Conservation (phyloP, 2,888 invertebrate species). For the Cerceris rybyensis region DNA sequence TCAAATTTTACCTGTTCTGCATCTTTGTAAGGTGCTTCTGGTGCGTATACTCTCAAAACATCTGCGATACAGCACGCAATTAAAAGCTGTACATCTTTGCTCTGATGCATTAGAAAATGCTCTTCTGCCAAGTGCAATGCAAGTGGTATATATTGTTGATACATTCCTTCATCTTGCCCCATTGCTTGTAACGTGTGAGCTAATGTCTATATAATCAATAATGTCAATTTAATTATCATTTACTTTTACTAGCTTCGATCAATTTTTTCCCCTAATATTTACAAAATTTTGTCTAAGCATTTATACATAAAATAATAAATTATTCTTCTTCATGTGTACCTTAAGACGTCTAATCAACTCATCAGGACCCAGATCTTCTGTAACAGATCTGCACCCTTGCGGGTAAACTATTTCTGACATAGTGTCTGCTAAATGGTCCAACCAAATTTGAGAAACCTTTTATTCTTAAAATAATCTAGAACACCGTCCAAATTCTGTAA, state of each 20-base stretch:
- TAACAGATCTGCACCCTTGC: constrained; percentile 96
- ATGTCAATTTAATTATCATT: too few species aligned
- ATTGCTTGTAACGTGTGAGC: constrained; percentile 98
- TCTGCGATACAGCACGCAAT: constrained; percentile 99
- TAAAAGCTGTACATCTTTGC: constrained; percentile 95
- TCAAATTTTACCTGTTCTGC: constrained; percentile 90
- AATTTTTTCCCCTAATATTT: not conserved
- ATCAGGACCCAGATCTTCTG: constrained; percentile 97
- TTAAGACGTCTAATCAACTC: constrained; percentile 97
- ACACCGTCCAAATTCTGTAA: constrained; percentile 80
- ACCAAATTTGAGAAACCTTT: constrained; percentile 52
- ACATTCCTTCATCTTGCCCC: constrained; percentile 97
- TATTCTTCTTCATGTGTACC: constrained; percentile 82
- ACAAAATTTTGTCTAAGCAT: not conserved
- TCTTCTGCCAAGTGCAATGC: constrained; percentile 97
- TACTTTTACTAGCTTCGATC: too few species aligned
- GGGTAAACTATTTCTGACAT: constrained; percentile 97
- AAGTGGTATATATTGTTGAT: constrained; percentile 94
- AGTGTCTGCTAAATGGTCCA: constrained; percentile 73
- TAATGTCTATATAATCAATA: constrained; percentile 85
- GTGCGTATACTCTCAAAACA: constrained; percentile 97
- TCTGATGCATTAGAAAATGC: constrained; percentile 93
- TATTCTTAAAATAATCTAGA: constrained; percentile 73
- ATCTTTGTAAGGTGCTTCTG: constrained; percentile 98
- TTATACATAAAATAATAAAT: not conserved